Base-by-base conservation (phyloP, 1,140 invertebrate genomes). In the Batillaria attramentaria region DNA sequence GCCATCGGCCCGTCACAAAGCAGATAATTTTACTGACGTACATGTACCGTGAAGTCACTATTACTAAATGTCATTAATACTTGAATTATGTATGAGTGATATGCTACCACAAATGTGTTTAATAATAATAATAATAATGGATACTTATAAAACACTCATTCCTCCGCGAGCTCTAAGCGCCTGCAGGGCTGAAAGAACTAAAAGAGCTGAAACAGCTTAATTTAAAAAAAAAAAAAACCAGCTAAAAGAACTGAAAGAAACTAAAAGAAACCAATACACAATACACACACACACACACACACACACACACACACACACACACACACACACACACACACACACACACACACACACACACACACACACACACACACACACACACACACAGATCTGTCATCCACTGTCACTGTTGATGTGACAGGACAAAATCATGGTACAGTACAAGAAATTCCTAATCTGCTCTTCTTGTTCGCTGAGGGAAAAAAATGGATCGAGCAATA, bases 291-390 rank as follows among this genome's bases (percentile, higher is more conserved):
- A 24, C 10, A 50, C 46, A 50, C 46, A 50, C 46, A 50, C 46
- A 50, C 46, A 50, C 46, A 50, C 24, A 50, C 46, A 24, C 46
- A 24, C 46, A 50, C 46, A 24, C 46, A 50, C 46, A 24, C 46
- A 50, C 24, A 50, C 46, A 50, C 46, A 50, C 46, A 24, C 46
- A 50, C 46, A 50, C 46, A 50, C 46, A 24, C 46, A 50, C 46
- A 50, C 46, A 50, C 46, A 50, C 46, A 50, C 46, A 50, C 46
- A 50, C 46, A 50, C 46, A 50, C 46, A 50, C 46, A 50, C 46
- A 50, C 46, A 50, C 46, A 50, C 46, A 50, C 46, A 50, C 46
- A 50, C 46, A 50, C 46, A 50, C 46, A 50, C 46, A 50, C 46
- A 50, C 46, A 50, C 10, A 50, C 10, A 13, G 46, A 50, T 50